These are phyloP conservation scores for Macaria notata DNA, from an alignment of 2,888 invertebrate genomes.

Conservation along the genomic window DNA sequence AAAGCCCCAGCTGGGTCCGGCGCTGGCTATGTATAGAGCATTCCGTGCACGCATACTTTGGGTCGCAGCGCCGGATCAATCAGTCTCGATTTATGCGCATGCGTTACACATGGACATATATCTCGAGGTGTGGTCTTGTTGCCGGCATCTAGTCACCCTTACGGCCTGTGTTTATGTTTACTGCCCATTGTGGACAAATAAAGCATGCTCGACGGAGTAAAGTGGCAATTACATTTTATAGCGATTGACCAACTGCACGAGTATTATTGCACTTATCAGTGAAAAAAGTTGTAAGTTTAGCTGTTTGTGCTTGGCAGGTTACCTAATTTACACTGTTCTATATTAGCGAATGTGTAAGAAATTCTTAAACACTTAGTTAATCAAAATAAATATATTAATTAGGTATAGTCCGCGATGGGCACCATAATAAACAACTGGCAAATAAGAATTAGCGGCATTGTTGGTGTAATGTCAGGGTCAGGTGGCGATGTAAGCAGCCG, in stretches of 20 bases:
- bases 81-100: constrained; percentile 18
- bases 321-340: too few species aligned
- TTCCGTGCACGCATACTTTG: constrained; percentile 21
- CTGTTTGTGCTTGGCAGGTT: too few species aligned
- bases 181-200: not conserved
- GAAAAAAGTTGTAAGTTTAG: too few species aligned
- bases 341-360: too few species aligned
- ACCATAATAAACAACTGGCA: too few species aligned
- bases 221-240: not conserved
- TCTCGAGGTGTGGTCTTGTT: constrained; percentile 17
- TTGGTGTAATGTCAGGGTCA: constrained; percentile 38
- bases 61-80: constrained; percentile 15
- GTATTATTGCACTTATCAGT: too few species aligned
- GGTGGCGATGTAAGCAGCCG: constrained; percentile 22
- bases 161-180: not conserved
- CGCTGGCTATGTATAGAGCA: constrained; percentile 21
- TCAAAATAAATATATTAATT: too few species aligned
- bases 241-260: not conserved
- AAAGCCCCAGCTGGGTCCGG: constrained; percentile 11
- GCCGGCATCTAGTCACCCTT: not conserved
- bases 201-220: constrained; percentile 5
- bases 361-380: too few species aligned
- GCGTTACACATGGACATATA: constrained; percentile 13
- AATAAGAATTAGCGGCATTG: too few species aligned
- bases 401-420: too few species aligned